These are phyloP conservation scores for Paracentrotus lividus DNA, from an alignment of 53 echinoderm and acorn worm species.

Conservation along the genomic window DNA sequence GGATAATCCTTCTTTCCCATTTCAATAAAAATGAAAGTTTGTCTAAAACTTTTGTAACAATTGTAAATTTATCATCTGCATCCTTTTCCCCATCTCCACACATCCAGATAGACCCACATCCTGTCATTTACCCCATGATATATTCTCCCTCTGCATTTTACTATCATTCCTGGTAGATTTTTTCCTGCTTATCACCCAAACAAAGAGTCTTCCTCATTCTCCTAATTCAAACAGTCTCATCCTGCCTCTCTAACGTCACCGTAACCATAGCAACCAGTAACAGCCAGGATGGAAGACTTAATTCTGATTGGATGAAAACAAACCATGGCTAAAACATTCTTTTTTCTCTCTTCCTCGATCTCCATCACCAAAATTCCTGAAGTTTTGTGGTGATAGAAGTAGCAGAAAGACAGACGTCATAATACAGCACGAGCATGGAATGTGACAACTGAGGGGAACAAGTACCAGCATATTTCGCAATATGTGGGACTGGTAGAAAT, in stretches of 20 bases:
- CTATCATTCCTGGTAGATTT: slow-evolving; percentile 42
- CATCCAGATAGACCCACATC: no score
- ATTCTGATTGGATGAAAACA: slow-evolving; percentile 57
- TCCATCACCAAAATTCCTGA: slow-evolving; percentile 55
- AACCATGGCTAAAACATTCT: slow-evolving; percentile 48
- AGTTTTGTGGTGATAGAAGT: slow-evolving; percentile 65
- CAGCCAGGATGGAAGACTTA: slow-evolving; percentile 54
- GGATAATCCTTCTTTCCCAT: background rate
- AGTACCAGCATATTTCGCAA: slow-evolving; percentile 54
- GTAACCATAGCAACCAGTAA: slow-evolving; percentile 60
- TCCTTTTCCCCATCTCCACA: background rate
- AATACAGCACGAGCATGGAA: slow-evolving; percentile 48
- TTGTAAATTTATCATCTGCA: background rate
- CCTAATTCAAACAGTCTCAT: slow-evolving; percentile 70
- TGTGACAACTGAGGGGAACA: slow-evolving; percentile 60
- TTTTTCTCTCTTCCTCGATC: slow-evolving; percentile 40
- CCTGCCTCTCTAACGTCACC: slow-evolving; percentile 51
- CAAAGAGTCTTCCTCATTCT: slow-evolving; percentile 68
- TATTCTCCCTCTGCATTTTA: slow-evolving; percentile 61
- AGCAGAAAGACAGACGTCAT: slow-evolving; percentile 67
- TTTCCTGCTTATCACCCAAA: slow-evolving; percentile 61
- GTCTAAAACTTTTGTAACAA: background rate
- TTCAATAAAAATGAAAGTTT: background rate
- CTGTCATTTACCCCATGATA: slow-evolving; percentile 1
- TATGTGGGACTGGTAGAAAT: slow-evolving; percentile 54